Evolutionary conservation across 2,888 invertebrate genomes (phyloP).

Genomic region (Sphaerophoria rueppellii): DNA sequence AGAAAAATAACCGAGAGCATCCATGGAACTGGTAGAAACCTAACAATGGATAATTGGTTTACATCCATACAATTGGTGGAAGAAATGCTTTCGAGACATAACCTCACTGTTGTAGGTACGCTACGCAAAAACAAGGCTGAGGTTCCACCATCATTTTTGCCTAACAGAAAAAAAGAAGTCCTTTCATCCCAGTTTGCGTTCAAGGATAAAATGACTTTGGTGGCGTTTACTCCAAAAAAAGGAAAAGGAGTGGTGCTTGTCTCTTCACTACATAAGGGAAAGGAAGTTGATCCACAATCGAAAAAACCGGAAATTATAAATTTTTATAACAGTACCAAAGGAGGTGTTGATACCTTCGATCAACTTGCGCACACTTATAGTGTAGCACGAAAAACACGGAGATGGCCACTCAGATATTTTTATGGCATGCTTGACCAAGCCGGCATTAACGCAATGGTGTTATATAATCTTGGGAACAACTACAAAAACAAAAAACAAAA

Average conservation of each 20-base stretch:
- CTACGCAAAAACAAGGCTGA: slow-evolving; percentile 9
- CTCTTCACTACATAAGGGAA: slow-evolving; percentile 41
- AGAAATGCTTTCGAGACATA: background rate
- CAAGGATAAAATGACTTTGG: background rate
- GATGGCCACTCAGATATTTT: background rate
- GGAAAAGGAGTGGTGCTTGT: slow-evolving; percentile 46
- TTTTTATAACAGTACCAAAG: slow-evolving; percentile 35
- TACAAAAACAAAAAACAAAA: background rate
- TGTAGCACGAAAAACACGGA: background rate
- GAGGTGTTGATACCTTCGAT: slow-evolving; percentile 13
- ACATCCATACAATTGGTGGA: background rate
- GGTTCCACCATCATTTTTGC: slow-evolving; percentile 1
- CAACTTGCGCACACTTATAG: background rate
- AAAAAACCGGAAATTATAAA: slow-evolving; percentile 42
- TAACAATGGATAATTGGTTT: too few relatives aligned
- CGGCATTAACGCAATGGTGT: background rate
- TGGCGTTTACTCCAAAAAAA: slow-evolving; percentile 34
- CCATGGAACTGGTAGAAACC: too few relatives aligned
- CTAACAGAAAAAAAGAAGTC: background rate
- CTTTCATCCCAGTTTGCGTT: background rate
- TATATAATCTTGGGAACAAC: background rate
- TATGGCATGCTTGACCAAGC: slow-evolving; percentile 4
- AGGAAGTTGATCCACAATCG: slow-evolving; percentile 23
- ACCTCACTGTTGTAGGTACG: background rate
- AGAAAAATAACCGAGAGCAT: too few relatives aligned